phyloP scores from a whole-genome alignment of 2,888 invertebrate species.

The Germaria angustata region DNA sequence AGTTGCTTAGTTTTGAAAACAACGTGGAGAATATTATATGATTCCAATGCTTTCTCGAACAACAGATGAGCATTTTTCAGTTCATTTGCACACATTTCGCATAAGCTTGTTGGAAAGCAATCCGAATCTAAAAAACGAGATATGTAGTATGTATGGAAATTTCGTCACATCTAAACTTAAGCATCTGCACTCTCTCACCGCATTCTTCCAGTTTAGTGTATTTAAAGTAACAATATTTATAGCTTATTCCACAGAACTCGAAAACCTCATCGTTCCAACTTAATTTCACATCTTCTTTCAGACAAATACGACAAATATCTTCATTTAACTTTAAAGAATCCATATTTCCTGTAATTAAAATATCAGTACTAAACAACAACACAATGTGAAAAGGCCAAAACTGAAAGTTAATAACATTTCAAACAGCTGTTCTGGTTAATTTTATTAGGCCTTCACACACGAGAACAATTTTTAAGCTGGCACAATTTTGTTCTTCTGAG shows the following conservation, averaged over 20 bases:
- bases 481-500: no score
- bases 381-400: no score
- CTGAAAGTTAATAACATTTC: no score
- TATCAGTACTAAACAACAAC: not conserved
- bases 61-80: slow-evolving; percentile 26
- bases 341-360: no score
- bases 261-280: slow-evolving; percentile 22
- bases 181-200: slow-evolving; percentile 7
- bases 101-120: slow-evolving; percentile 1
- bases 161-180: no score
- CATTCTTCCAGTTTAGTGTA: slow-evolving; percentile 11
- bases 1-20: not conserved
- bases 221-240: slow-evolving; percentile 46
- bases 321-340: not conserved
- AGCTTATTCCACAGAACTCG: slow-evolving; percentile 1
- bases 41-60: slow-evolving; percentile 30
- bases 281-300: not conserved
- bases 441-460: no score
- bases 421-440: no score
- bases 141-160: not conserved
- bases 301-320: slow-evolving; percentile 32
- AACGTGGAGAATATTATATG: not conserved
- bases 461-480: no score
- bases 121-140: slow-evolving; percentile 9
- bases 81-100: slow-evolving; percentile 10